A percentile compares a stretch with the other conserved stretches of the same genome.
These are phyloP conservation scores for Latrodectus geometricus DNA, from an alignment of 1,140 invertebrate species.

Conservation along the genomic window DNA sequence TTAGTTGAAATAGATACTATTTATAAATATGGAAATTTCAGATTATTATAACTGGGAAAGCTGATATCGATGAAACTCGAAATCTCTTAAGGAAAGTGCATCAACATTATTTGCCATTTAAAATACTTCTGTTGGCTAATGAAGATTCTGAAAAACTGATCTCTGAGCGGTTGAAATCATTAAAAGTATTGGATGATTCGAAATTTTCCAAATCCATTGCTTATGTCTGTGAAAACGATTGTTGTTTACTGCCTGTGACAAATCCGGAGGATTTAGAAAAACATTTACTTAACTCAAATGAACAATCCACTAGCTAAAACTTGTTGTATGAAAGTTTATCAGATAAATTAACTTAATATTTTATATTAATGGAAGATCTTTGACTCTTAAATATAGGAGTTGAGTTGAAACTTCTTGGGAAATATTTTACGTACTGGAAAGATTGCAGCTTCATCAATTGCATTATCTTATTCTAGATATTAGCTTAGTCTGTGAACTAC, in stretches of 20 bases:
- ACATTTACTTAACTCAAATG: conserved; percentile 11
- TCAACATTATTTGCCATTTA: conserved; percentile 59
- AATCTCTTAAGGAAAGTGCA: conserved; percentile 50
- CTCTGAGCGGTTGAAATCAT: conserved; percentile 36
- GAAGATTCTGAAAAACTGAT: conserved; percentile 26
- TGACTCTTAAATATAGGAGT: no score
- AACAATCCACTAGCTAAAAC: conserved; percentile 18
- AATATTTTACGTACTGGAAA: no score
- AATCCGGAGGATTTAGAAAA: conserved; percentile 76
- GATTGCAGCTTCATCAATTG: no score
- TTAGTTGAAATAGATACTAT: background rate
- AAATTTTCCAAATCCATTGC: conserved; percentile 74
- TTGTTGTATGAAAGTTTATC: no score
- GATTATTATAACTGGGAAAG: conserved; percentile 65
- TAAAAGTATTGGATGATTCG: conserved; percentile 63
- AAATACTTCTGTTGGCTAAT: conserved; percentile 43
- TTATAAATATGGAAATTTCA: conserved; percentile 42
- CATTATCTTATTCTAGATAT: no score
- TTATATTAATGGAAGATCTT: no score
- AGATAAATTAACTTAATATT: no score
- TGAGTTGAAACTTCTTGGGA: no score
- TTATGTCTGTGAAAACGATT: conserved; percentile 84
- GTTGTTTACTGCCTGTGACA: conserved; percentile 83
- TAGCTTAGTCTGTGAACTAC: no score
- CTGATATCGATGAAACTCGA: conserved; percentile 65